phyloP scores from a whole-genome alignment of 2,888 invertebrate genomes.

The Cheilosia urbana region DNA sequence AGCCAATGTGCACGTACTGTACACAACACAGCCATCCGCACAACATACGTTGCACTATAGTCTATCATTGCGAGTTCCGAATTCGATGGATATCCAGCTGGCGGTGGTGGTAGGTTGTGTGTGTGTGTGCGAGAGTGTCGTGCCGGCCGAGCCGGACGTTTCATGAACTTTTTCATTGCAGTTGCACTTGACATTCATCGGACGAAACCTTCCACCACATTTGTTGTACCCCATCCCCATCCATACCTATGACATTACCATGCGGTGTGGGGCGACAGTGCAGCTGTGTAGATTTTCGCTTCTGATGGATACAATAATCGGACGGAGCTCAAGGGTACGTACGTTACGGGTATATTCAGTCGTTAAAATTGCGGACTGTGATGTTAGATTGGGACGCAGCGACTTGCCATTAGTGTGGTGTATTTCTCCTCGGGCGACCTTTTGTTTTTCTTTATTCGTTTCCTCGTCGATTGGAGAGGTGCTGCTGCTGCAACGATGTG shows the following conservation, averaged over 20 bases:
- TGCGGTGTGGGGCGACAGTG: background rate
- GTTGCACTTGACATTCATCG: constrained; percentile 74
- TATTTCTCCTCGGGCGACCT: constrained; percentile 40
- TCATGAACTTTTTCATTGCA: constrained; percentile 58
- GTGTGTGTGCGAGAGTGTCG: constrained; percentile 36
- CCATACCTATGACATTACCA: constrained; percentile 13
- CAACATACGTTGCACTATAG: constrained; percentile 22
- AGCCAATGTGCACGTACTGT: constrained; percentile 56
- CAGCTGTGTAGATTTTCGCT: constrained; percentile 27
- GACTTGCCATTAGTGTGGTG: constrained; percentile 10
- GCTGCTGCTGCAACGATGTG: background rate
- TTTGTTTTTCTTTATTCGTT: constrained; percentile 26
- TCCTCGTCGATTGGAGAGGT: background rate
- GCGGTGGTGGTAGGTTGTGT: constrained; percentile 27
- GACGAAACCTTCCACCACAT: constrained; percentile 53
- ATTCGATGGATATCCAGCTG: constrained; percentile 49
- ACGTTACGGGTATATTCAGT: constrained; percentile 21
- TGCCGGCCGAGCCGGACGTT: constrained; percentile 70
- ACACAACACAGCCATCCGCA: constrained; percentile 25
- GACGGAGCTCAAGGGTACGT: constrained; percentile 62
- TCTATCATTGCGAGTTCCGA: constrained; percentile 58
- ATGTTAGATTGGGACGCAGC: constrained; percentile 30
- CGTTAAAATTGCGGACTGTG: constrained; percentile 23
- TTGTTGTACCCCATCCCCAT: constrained; percentile 7
- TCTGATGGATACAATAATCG: constrained; percentile 30